Conservation (phyloP, 2,888 invertebrate species). For the Drosophila macrospina region DNA sequence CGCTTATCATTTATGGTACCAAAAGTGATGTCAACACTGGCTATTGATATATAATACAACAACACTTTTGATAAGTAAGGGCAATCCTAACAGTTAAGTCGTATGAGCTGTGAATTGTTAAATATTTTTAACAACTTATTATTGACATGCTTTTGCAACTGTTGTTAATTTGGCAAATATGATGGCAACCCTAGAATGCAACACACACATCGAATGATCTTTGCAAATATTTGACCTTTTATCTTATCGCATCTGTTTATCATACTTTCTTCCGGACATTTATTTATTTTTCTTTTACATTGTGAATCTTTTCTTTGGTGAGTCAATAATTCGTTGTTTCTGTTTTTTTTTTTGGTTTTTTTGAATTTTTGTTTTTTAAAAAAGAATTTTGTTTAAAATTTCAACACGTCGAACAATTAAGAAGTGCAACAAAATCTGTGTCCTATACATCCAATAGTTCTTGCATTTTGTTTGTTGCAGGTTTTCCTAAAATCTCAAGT, state of each 20-base stretch:
- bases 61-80: no score
- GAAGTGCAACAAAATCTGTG: neutral
- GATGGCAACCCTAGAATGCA: constrained; percentile 7
- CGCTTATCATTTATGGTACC: no score
- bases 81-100: no score
- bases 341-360: neutral
- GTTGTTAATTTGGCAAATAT: neutral
- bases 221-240: constrained; percentile 13
- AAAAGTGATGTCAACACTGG: neutral
- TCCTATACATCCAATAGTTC: neutral
- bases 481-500: constrained; percentile 3
- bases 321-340: neutral
- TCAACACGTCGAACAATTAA: constrained; percentile 9
- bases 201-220: neutral
- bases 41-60: no score
- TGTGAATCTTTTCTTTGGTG: neutral
- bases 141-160: neutral
- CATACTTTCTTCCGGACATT: constrained; percentile 12
- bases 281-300: constrained; percentile 29
- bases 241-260: constrained; percentile 12
- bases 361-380: neutral
- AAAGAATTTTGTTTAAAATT: constrained; percentile 2
- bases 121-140: neutral
- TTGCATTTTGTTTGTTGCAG: neutral
- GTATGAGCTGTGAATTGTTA: neutral